These are phyloP conservation scores for Ambastaia sidthimunki DNA, from an alignment of 2,797 vertebrate species.

Conservation along the genomic window DNA sequence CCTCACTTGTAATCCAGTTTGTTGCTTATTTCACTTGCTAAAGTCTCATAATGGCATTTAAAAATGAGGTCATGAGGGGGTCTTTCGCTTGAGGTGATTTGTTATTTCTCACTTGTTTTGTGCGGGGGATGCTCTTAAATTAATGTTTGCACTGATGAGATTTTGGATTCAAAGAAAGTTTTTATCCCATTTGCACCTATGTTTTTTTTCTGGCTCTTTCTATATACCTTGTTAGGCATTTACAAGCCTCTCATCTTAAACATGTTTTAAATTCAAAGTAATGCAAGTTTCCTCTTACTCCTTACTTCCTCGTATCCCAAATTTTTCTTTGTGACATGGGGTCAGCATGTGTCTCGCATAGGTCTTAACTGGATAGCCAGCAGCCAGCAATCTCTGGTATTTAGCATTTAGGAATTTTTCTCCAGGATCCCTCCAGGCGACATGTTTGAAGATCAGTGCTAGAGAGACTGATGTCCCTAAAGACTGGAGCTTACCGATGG, in stretches of 20 bases:
- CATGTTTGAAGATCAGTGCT: conserved; percentile 13
- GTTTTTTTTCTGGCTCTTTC: conserved; percentile 5
- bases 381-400: conserved; percentile 6
- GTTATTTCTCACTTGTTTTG: neutral
- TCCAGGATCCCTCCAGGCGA: conserved; percentile 13
- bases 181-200: conserved; percentile 21
- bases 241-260: conserved; percentile 37
- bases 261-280: conserved; percentile 35
- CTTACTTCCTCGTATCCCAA: no score
- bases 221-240: conserved; percentile 38
- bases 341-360: conserved; percentile 20
- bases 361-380: conserved; percentile 26
- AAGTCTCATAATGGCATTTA: conserved; percentile 23
- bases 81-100: conserved; percentile 4
- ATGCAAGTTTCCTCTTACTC: neutral
- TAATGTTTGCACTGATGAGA: conserved; percentile 39
- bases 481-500: conserved; percentile 18
- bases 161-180: conserved; percentile 30
- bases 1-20: conserved; percentile 37
- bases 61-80: conserved; percentile 16
- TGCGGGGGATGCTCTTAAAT: conserved; percentile 26
- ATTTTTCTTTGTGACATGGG: conserved; percentile 11
- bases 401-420: neutral
- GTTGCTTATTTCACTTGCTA: conserved; percentile 41
- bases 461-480: conserved; percentile 27